These are phyloP conservation scores for Agonopterix alstromeriana DNA, from an alignment of 2,888 invertebrate species.

Conservation along the genomic window DNA sequence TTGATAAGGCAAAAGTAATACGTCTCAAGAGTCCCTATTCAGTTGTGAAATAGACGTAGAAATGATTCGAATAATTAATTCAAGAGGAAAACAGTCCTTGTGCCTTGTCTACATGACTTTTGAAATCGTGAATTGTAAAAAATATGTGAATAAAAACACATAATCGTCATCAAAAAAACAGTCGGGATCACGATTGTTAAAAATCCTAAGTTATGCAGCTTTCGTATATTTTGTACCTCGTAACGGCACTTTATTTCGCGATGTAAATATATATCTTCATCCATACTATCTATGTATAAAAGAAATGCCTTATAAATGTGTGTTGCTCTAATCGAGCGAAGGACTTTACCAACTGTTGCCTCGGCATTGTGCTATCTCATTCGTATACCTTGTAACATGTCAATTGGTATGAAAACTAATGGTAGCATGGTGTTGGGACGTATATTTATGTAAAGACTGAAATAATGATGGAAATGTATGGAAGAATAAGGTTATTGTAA, in stretches of 20 bases:
- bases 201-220: conserved; percentile 4
- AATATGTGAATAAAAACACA: neutral
- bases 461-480: conserved; percentile 30
- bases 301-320: conserved; percentile 54
- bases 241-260: conserved; percentile 4
- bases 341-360: conserved; percentile 1
- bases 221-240: conserved; percentile 6
- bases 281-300: conserved; percentile 23
- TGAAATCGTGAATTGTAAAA: neutral
- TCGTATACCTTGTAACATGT: neutral
- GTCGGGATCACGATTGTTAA: neutral
- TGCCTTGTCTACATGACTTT: conserved; percentile 8
- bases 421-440: conserved; percentile 6
- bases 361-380: neutral
- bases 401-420: conserved; percentile 2
- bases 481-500: conserved; percentile 12
- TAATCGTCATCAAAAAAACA: neutral
- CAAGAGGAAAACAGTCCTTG: conserved; percentile 3
- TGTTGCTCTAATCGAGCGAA: conserved; percentile 19
- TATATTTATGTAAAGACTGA: conserved; percentile 49
- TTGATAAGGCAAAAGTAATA: neutral
- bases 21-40: neutral
- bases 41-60: conserved; percentile 1
- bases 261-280: conserved; percentile 11
- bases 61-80: neutral